These are phyloP conservation scores for Tromatobia lineatoria DNA, from an alignment of 2,888 invertebrate genomes.

Conservation along the genomic window DNA sequence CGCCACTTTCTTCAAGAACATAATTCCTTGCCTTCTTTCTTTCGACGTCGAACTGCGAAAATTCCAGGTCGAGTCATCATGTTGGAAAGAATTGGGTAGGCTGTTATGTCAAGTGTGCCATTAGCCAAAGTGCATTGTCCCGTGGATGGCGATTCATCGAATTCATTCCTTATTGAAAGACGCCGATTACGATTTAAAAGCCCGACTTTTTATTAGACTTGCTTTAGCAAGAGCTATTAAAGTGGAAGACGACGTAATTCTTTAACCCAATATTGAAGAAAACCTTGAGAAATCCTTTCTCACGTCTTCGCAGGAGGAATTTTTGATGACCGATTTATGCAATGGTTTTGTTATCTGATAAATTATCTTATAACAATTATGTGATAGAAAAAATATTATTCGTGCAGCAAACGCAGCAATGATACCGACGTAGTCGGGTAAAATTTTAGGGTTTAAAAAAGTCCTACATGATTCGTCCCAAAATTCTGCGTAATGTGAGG, in stretches of 20 bases:
- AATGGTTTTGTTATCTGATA: background rate
- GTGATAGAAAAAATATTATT: too few relatives aligned
- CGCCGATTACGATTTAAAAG: slow-evolving; percentile 8
- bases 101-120: slow-evolving; percentile 56
- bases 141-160: slow-evolving; percentile 48
- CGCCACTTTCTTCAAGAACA: slow-evolving; percentile 24
- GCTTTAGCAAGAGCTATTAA: too few relatives aligned
- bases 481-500: too few relatives aligned
- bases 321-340: too few relatives aligned
- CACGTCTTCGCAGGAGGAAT: too few relatives aligned
- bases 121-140: slow-evolving; percentile 35
- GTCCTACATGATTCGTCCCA: too few relatives aligned
- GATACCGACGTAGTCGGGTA: too few relatives aligned
- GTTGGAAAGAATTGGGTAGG: slow-evolving; percentile 35
- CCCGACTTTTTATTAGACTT: background rate
- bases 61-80: slow-evolving; percentile 14
- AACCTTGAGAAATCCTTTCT: background rate
- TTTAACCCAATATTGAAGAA: background rate
- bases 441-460: too few relatives aligned
- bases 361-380: background rate
- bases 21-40: slow-evolving; percentile 24
- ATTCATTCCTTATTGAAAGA: slow-evolving; percentile 16
- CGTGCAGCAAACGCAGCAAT: too few relatives aligned
- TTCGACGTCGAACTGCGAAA: slow-evolving; percentile 17
- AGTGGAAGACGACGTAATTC: background rate